Percentiles rank a stretch among this genome's conserved stretches.
Conservation (phyloP, 2,113 vertebrate species). For the Callipepla californica region DNA sequence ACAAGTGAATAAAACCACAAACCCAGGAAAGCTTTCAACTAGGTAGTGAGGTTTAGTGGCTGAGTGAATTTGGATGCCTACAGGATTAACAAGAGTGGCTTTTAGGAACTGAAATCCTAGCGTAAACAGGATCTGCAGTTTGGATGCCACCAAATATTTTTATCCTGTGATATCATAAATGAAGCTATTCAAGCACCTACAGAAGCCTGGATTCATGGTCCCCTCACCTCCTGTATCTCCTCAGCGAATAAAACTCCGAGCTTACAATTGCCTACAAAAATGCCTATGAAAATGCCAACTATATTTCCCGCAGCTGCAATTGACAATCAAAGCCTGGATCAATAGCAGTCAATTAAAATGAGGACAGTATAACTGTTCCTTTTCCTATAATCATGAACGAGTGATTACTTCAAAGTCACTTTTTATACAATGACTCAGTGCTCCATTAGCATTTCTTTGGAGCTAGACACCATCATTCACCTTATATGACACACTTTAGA, state of each 20-base stretch:
- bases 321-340: neutral
- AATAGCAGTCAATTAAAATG: neutral
- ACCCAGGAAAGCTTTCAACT: neutral
- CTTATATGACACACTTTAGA: slow-evolving; percentile 25
- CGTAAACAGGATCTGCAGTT: neutral
- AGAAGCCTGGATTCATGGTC: neutral
- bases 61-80: slow-evolving; percentile 4
- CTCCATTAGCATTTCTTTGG: neutral
- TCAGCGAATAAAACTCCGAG: neutral
- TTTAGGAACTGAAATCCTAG: neutral
- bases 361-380: neutral
- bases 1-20: slow-evolving; percentile 18
- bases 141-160: neutral
- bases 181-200: fast-evolving
- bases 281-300: neutral
- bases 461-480: neutral
- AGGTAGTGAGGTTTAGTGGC: neutral
- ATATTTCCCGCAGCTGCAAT: neutral
- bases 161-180: neutral
- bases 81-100: neutral
- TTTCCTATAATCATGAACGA: neutral
- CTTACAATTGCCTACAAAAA: neutral
- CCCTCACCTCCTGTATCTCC: neutral
- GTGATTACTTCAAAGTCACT: neutral
- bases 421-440: neutral